Evolutionary conservation across 2,113 vertebrate species (phyloP), one percentile per base, ranked within the genome.

Genomic region (Tichodroma muraria): DNA sequence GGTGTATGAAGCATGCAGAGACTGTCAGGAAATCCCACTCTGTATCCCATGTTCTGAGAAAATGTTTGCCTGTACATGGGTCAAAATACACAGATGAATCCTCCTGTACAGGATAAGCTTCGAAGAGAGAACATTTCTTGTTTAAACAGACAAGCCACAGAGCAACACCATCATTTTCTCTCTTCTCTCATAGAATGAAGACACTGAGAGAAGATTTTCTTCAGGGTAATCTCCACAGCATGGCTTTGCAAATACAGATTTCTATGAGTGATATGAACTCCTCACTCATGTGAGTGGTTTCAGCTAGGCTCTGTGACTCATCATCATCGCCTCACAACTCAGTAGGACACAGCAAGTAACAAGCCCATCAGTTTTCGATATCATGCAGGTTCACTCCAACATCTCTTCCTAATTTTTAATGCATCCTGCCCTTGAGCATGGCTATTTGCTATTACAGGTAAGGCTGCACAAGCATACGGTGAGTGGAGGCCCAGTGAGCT

Each of bases 401-500:
- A 64, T 77, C 75, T 33, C 63, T 71, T 42, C 94, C 94, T 83
- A 90, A 83, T 91, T 95, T 87, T 85, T 76, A 89, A 83, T 75
- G 50, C 89, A 89, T n/a, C 63, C 50, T 73, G 40, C 53, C 52
- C 71, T n/a, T 17, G 49, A 85, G 84, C 77, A 22, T 3, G 63
- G 81, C 73, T 81, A 19, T 88, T 88, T 82, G 84, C 80, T 84
- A 33, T 88, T 86, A 71, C 87, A 96, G 85, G 87, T 84, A 71
- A 92, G 57, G 79, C 88, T 80, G 75, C 88, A 85, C 31, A 69
- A 89, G 71, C 88, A 85, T 82, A 85, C 25, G 52, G 78, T 42
- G 47, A 73, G 78, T 19, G 61, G 75, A 92, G 83, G 79, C 66
- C 87, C 95, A 95, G 69, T 69, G 95, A 95, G 92, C 88, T 95